phyloP scores from a whole-genome alignment of 1,140 invertebrate species.

The Trichomalopsis sarcophagae region DNA sequence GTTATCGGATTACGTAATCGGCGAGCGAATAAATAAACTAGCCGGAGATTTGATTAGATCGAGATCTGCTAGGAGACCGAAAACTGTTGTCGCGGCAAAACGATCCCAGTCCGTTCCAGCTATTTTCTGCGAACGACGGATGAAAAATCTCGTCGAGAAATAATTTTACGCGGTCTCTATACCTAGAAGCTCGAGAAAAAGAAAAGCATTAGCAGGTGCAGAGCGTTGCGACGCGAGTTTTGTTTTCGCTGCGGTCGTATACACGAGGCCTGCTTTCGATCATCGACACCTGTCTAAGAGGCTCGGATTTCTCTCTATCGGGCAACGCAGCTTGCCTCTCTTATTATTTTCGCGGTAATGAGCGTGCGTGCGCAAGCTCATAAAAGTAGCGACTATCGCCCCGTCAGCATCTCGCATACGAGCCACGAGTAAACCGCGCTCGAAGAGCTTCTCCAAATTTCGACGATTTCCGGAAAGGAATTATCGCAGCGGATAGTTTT shows the following conservation, averaged over 20 bases:
- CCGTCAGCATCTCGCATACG: neutral
- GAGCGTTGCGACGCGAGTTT: neutral
- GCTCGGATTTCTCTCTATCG: slow-evolving; percentile 59
- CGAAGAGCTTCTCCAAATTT: neutral
- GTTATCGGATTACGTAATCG: too few relatives aligned
- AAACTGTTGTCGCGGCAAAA: neutral
- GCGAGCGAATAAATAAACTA: too few relatives aligned
- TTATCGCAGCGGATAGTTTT: too few relatives aligned
- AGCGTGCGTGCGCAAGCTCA: neutral
- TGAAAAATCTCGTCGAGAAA: neutral
- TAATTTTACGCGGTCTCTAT: neutral
- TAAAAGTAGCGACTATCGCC: neutral
- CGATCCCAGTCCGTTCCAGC: neutral
- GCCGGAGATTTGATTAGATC: too few relatives aligned
- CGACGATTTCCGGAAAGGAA: neutral
- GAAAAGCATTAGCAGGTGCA: neutral
- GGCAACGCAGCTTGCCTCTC: too few relatives aligned
- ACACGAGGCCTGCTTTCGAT: slow-evolving; percentile 54
- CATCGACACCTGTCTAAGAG: slow-evolving; percentile 70
- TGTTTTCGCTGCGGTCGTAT: slow-evolving; percentile 51
- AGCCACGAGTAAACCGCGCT: neutral
- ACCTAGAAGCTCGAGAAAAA: neutral
- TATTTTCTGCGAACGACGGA: neutral
- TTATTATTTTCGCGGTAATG: neutral
- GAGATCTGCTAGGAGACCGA: neutral